Evolutionary conservation across 2,888 invertebrate species (phyloP), one percentile per base, ranked within the genome.

Genomic region (Agriotes lineatus): DNA sequence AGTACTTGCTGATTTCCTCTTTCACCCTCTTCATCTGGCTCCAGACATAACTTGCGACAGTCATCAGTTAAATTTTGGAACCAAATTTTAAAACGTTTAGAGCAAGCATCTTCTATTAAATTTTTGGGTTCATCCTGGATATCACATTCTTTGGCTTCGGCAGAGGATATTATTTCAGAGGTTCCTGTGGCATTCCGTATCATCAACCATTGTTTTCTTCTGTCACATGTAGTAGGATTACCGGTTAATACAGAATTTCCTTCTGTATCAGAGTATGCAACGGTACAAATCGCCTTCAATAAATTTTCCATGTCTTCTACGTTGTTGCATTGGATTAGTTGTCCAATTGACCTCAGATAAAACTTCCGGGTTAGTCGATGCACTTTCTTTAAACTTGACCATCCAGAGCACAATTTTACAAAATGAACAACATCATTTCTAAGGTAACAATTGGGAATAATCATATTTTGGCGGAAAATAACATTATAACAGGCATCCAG

Each of bases 371-470:
- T 66, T 33, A 59, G 14, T 18, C 19, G 20, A 25, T 66, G 59
- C 0, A 12, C 20, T 35, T 59, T 66, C 60, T 66, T 66, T 14
- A 66, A 66, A 30, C 59, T 25, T 12, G n/a, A 6, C 45, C 58
- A 58, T 25, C 52, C 37, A 20, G 59, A 6, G 9, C 30, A 30
- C 30, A 30, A 30, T 30, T 30, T 30, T 30, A 30, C 9, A 6
- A 30, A 30, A 9, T 30, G 30, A 6, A 9, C 30, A 44, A 4
- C 9, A 54, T 30, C 30, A 9, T 30, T 30, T 30, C 30, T 30
- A 9, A 30, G 30, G 30, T 6, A 30, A 4, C 30, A 30, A 6
- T 30, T 30, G 4, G 30, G 30, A 30, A 30, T 30, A 30, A 6
- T 30, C 30, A 30, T 9, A 30, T 9, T 9, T 30, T 30, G 30